Evolutionary conservation across 2,797 vertebrate species (phyloP).

Genomic region (Zenarchopterus dispar): DNA sequence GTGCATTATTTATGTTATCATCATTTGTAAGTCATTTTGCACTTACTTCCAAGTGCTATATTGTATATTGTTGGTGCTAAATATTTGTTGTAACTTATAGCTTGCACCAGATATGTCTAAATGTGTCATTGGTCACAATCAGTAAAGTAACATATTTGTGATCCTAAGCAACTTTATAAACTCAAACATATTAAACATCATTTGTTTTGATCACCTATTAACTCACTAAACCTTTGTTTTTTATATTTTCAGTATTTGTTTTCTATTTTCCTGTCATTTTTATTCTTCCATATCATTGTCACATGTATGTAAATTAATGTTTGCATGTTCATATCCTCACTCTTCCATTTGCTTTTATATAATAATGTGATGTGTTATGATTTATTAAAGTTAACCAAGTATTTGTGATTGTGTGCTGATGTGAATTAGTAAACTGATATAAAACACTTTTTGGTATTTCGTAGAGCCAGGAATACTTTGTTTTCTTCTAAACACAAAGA

Average conservation of each 20-base stretch:
- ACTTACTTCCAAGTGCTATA: constrained; percentile 10
- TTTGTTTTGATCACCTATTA: constrained; percentile 28
- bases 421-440: constrained; percentile 27
- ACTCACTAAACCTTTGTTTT: background rate
- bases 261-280: constrained; percentile 4
- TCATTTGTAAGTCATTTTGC: constrained; percentile 11
- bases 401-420: constrained; percentile 50
- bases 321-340: constrained; percentile 28
- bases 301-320: constrained; percentile 12
- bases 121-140: constrained; percentile 14
- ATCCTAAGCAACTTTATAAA: constrained; percentile 26
- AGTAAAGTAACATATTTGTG: constrained; percentile 37
- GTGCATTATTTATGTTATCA: background rate
- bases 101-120: constrained; percentile 14
- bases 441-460: background rate
- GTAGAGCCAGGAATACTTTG: constrained; percentile 4
- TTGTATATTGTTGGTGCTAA: constrained; percentile 24
- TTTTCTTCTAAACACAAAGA: constrained; percentile 1
- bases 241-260: constrained; percentile 15
- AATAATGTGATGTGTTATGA: constrained; percentile 47
- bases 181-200: constrained; percentile 13
- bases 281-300: constrained; percentile 34
- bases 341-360: constrained; percentile 31
- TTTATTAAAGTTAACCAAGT: constrained; percentile 72
- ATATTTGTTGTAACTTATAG: constrained; percentile 31